Base-by-base conservation (phyloP, 2,113 vertebrate genomes). In the Corythoichthys haematopterus region DNA sequence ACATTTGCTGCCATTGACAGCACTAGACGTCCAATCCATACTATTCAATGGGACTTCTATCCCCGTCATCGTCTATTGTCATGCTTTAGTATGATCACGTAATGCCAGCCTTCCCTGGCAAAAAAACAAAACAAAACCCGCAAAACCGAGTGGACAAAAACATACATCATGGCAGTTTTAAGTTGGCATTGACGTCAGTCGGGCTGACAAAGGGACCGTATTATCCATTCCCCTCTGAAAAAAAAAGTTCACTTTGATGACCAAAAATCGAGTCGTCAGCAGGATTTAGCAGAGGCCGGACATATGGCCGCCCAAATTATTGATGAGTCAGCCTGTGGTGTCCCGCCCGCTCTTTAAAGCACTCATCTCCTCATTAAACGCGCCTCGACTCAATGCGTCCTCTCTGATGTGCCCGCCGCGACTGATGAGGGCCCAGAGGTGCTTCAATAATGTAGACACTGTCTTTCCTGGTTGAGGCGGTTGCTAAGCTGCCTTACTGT, bases 221-320 rank as follows among this genome's bases (percentile, higher is more conserved):
- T 81, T 77, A 85, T 84, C 85, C 81, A 79, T 80, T 78, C 50
- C 60, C 65, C 69, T n/a, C 16, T 8, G 38, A 20, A 13, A 43
- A 61, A 47, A 77, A 79, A 84, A 66, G 63, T 69, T 66, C 82
- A 55, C 78, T 82, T 69, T 65, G 80, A 73, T 72, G 74, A 66
- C 64, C 52, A 53, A 72, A 76, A 51, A 48, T 43, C 51, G 51
- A 69, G 76, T 64, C 37, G 1, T n/a, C 59, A 2, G 35, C 61
- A 66, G 70, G 71, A 63, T 57, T 57, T 57, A 70, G 52, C 2
- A 57, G 65, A 71, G 69, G 13, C 63, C 20, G 50, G 73, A 69
- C 69, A 83, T 80, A 66, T 68, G 68, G 72, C 53, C 51, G 63
- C 65, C 61, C 66, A 74, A 81, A 75, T 79, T 71, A 82, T 79